phyloP scores from a whole-genome alignment of 2,888 invertebrate genomes.

The Drosophila kanekoi region DNA sequence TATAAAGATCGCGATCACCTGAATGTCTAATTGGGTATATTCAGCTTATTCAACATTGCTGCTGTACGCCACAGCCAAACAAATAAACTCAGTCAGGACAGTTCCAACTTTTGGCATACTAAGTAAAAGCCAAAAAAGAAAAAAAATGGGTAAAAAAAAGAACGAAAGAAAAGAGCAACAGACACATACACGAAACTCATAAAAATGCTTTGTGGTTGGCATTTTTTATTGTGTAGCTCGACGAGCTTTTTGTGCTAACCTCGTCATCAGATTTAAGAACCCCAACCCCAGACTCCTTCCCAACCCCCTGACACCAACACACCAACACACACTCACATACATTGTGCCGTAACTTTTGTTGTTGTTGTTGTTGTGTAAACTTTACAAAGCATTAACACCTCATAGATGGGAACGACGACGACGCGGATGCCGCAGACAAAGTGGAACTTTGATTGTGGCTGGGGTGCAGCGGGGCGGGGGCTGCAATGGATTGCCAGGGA shows the following conservation, averaged over 20 bases:
- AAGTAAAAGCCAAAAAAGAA: slow-evolving; percentile 48
- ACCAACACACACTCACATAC: slow-evolving; percentile 32
- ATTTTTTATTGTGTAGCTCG: slow-evolving; percentile 62
- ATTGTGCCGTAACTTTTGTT: slow-evolving; percentile 31
- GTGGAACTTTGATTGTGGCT: slow-evolving; percentile 21
- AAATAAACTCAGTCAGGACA: slow-evolving; percentile 3
- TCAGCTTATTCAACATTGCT: not conserved
- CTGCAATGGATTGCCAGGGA: slow-evolving; percentile 21
- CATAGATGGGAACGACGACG: slow-evolving; percentile 49
- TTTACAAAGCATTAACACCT: slow-evolving; percentile 70
- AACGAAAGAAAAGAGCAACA: slow-evolving; percentile 36
- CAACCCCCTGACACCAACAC: not conserved
- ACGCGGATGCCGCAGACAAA: slow-evolving; percentile 37
- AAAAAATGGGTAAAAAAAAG: not conserved
- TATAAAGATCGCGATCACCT: not conserved
- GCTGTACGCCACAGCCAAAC: not conserved
- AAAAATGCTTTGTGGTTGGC: slow-evolving; percentile 78
- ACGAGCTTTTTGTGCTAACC: slow-evolving; percentile 44
- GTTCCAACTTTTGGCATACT: slow-evolving; percentile 33
- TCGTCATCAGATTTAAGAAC: slow-evolving; percentile 32
- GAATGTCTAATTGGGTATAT: not conserved
- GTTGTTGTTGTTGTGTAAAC: slow-evolving; percentile 49
- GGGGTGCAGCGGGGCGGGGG: no score
- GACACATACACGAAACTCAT: slow-evolving; percentile 62
- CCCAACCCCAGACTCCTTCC: not conserved